These are phyloP conservation scores for Centropristis striata DNA, from an alignment of 2,113 vertebrate species.

Conservation along the genomic window DNA sequence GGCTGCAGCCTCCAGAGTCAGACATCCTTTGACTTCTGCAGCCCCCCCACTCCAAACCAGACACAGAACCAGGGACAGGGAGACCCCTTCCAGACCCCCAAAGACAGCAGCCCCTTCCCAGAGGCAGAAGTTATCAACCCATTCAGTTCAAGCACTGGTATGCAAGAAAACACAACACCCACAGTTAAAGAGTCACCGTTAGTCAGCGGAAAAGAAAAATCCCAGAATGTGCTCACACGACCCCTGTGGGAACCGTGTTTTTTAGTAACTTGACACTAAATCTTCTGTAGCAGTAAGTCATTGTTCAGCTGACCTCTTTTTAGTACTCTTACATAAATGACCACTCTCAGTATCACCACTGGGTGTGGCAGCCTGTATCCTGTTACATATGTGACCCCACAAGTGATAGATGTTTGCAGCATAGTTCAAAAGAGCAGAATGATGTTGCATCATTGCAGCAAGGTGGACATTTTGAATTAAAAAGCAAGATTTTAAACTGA, in stretches of 20 bases:
- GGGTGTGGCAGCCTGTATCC: constrained; percentile 25
- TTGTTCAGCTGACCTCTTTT: constrained; percentile 15
- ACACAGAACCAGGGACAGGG: constrained; percentile 70
- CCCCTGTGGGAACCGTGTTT: constrained; percentile 2
- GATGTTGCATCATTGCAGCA: neutral
- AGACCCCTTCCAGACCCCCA: constrained; percentile 84
- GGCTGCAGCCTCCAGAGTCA: constrained; percentile 83
- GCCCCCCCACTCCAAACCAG: constrained; percentile 84
- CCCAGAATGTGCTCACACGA: too few relatives aligned
- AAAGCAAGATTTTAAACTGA: neutral
- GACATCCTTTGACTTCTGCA: constrained; percentile 88
- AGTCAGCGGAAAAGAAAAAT: neutral
- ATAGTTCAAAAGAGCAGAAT: neutral
- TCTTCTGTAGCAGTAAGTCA: neutral
- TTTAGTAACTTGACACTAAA: constrained; percentile 11
- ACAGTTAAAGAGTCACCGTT: too few relatives aligned
- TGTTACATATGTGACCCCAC: constrained; percentile 4
- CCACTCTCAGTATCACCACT: neutral
- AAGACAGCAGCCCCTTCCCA: constrained; percentile 82
- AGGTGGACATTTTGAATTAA: neutral
- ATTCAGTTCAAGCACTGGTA: constrained; percentile 87
- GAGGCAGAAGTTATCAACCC: constrained; percentile 83
- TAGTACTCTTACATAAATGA: neutral
- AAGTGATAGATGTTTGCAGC: neutral
- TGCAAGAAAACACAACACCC: fast-evolving